phyloP scores from a whole-genome alignment of 1,140 invertebrate species.

The Ostrea edulis region DNA sequence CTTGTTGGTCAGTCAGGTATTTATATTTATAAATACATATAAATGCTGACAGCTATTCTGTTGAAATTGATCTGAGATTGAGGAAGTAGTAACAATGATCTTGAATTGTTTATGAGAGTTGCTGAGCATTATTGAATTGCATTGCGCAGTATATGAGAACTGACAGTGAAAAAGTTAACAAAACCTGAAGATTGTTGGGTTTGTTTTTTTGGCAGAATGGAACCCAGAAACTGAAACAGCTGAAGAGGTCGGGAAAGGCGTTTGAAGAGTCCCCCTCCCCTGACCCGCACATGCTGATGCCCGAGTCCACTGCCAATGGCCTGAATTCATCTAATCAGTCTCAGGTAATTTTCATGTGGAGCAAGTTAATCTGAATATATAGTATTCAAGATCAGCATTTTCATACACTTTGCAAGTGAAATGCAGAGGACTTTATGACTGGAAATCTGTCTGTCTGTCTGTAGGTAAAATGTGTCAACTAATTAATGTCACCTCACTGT shows the following conservation, averaged over 20 bases:
- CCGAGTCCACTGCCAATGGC: not conserved
- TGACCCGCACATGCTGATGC: conserved; percentile 42
- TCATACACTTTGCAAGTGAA: too few relatives aligned
- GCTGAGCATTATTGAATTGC: not conserved
- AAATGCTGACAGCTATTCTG: not conserved
- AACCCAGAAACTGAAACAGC: conserved; percentile 53
- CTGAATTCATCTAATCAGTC: not conserved
- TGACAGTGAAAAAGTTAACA: not conserved
- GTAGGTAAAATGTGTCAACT: too few relatives aligned
- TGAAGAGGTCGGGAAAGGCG: conserved; percentile 47
- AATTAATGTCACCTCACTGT: too few relatives aligned
- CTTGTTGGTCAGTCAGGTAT: conserved; percentile 3
- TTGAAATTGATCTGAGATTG: not conserved
- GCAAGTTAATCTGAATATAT: too few relatives aligned
- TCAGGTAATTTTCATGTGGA: not conserved
- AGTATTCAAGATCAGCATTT: too few relatives aligned
- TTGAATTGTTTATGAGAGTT: not conserved
- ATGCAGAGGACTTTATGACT: too few relatives aligned
- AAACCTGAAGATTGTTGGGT: not conserved
- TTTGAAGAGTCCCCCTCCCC: conserved; percentile 54
- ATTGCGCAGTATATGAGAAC: too few relatives aligned
- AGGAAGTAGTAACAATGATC: not conserved
- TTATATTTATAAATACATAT: too few relatives aligned
- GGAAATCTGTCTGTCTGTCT: too few relatives aligned
- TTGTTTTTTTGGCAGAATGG: not conserved